Evolutionary conservation across 2,888 invertebrate genomes (phyloP).

Genomic region (Eupelmus urozonus): DNA sequence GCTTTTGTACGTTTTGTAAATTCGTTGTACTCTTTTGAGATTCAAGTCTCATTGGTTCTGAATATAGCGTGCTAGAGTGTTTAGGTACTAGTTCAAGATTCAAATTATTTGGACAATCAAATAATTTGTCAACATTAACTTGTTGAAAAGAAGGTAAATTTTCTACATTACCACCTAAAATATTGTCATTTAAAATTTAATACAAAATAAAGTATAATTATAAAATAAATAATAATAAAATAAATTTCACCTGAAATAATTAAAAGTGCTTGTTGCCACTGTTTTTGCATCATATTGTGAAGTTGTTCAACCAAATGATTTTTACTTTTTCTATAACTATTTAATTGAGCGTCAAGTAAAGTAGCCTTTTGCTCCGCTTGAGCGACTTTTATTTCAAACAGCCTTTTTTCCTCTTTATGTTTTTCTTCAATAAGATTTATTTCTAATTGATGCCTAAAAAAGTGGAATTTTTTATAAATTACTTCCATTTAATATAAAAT

Average conservation of each 20-base stretch:
- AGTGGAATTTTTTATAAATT: constrained; percentile 20
- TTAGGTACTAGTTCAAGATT: constrained; percentile 67
- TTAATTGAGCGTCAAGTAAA: constrained; percentile 81
- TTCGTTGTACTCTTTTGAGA: constrained; percentile 60
- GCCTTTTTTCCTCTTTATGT: constrained; percentile 86
- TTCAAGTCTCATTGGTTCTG: constrained; percentile 67
- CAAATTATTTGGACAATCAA: constrained; percentile 66
- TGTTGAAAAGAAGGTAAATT: constrained; percentile 68
- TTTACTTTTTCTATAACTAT: constrained; percentile 79
- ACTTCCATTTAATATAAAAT: constrained; percentile 18
- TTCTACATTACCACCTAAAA: constrained; percentile 70
- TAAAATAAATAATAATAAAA: constrained; percentile 21
- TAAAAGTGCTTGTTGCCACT: constrained; percentile 87
- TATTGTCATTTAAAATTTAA: constrained; percentile 16
- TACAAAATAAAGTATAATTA: too few relatives aligned
- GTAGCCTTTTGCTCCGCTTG: constrained; percentile 85
- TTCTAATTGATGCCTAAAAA: constrained; percentile 84
- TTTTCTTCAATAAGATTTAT: constrained; percentile 88
- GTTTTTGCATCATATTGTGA: constrained; percentile 88
- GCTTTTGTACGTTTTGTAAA: constrained; percentile 57
- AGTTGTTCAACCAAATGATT: constrained; percentile 86
- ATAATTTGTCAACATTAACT: constrained; percentile 69
- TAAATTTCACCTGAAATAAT: constrained; percentile 79
- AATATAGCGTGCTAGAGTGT: constrained; percentile 64
- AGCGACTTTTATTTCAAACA: constrained; percentile 85